phyloP scores from a whole-genome alignment of 2,113 vertebrate genomes.

The Epinephelus lanceolatus region DNA sequence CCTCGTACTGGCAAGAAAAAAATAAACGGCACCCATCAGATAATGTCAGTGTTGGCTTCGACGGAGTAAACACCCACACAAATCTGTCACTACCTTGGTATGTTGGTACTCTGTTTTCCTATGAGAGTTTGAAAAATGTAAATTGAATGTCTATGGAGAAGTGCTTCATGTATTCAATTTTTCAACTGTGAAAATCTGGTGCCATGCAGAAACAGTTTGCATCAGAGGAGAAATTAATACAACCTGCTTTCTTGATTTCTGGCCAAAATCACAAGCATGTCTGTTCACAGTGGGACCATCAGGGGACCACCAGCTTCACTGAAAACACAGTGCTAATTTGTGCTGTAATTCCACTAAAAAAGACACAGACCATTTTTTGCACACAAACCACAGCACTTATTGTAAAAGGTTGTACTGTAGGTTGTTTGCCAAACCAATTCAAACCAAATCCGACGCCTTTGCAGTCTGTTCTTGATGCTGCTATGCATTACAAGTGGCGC shows the following conservation, averaged over 20 bases:
- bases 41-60: slow-evolving; percentile 67
- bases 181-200: slow-evolving; percentile 10
- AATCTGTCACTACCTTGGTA: slow-evolving; percentile 64
- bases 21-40: slow-evolving; percentile 66
- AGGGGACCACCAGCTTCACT: not conserved
- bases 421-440: not conserved
- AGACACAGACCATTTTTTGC: not conserved
- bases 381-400: not conserved
- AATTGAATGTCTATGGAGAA: slow-evolving; percentile 34
- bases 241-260: slow-evolving; percentile 10
- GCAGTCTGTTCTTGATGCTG: not conserved
- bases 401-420: not conserved
- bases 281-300: slow-evolving; percentile 15
- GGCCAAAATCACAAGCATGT: slow-evolving; percentile 11
- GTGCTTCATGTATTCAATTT: not conserved
- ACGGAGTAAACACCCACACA: slow-evolving; percentile 75
- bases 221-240: slow-evolving; percentile 1
- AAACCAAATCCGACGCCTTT: not conserved
- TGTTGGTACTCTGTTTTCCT: slow-evolving; percentile 24
- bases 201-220: not conserved
- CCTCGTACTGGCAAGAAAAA: slow-evolving; percentile 55
- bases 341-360: slow-evolving; percentile 15
- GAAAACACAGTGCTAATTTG: not conserved
- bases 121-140: slow-evolving; percentile 43
- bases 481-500: not conserved